Evolutionary conservation across 2,113 vertebrate genomes (phyloP), one percentile per base, ranked within the genome.

Genomic region (Hypomesus transpacificus): DNA sequence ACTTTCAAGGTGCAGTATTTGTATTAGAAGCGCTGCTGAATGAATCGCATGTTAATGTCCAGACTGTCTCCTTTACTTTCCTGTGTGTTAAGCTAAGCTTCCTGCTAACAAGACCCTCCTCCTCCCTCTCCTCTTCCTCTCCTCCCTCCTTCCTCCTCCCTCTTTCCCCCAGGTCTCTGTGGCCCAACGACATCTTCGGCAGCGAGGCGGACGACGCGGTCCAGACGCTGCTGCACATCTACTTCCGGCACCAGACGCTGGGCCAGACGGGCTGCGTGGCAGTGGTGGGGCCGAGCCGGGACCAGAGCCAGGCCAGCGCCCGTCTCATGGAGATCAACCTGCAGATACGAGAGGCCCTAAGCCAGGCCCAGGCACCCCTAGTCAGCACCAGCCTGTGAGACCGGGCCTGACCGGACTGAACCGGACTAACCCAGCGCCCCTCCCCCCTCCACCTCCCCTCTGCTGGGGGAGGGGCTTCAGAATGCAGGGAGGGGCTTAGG

Each of bases 321-420:
- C 96, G 96, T 83, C 90, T 99, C 82, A 99, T 97, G 94, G 95
- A 98, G 86, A 93, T 99, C 39, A 99, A 99, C 81, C 91, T 99
- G 70, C 96, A 98, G 91, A 98, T 99, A 79, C 90, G 96, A 2
- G 95, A 97, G 88, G 95, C 95, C 53, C 91, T 98, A 58, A 94
- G 94, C 76, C 86, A 85, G 85, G 94, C 95, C 58, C 95, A 96
- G 66, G 91, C 93, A 2, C 87, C 87, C 83, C 93, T 92, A 80
- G 86, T 92, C 85, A 94, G 92, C 92, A 93, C 95, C 74, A 95
- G 95, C 89, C 94, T 96, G 90, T 98, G 91, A 96, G 76, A 11
- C 51, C 65, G 75, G 80, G 65, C 67, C 46, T 14, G 17, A 54
- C 66, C 72, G 71, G 74, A 81, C 70, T 53, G 28, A 71, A 80